Conservation (phyloP, 2,797 vertebrate species). For the Cynodonichthys magdalenae region DNA sequence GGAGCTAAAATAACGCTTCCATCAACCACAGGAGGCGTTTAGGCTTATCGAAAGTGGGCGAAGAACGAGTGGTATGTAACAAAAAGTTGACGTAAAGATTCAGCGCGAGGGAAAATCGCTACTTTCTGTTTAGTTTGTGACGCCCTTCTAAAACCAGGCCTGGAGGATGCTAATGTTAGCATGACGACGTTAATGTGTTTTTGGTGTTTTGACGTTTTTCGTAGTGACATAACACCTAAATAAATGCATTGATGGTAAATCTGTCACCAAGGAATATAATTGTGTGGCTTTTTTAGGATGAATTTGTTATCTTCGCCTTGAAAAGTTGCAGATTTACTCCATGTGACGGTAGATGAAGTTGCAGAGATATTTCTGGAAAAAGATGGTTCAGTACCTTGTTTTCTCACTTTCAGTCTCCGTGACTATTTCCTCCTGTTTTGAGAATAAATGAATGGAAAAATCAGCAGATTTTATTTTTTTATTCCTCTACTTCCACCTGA, state of each 20-base stretch:
- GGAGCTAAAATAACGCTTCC: background rate
- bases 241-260: too few relatives aligned
- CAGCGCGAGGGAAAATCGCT: background rate
- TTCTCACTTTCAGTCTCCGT: background rate
- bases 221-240: background rate
- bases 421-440: background rate
- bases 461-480: too few relatives aligned
- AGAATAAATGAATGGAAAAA: too few relatives aligned
- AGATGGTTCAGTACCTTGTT: background rate
- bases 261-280: too few relatives aligned
- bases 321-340: background rate
- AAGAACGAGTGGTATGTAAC: conserved; percentile 36
- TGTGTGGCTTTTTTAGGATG: too few relatives aligned
- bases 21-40: background rate
- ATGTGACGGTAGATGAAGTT: background rate
- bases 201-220: background rate
- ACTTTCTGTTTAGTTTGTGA: too few relatives aligned
- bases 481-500: background rate
- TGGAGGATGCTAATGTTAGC: background rate
- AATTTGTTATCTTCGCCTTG: too few relatives aligned
- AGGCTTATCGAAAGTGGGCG: rapidly evolving
- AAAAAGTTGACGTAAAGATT: too few relatives aligned
- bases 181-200: too few relatives aligned
- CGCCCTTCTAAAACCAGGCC: background rate
- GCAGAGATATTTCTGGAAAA: background rate